Percentiles rank a stretch among this genome's conserved stretches.
Conservation (phyloP, 2,888 invertebrate genomes). For the Acanthosepion esculentum region DNA sequence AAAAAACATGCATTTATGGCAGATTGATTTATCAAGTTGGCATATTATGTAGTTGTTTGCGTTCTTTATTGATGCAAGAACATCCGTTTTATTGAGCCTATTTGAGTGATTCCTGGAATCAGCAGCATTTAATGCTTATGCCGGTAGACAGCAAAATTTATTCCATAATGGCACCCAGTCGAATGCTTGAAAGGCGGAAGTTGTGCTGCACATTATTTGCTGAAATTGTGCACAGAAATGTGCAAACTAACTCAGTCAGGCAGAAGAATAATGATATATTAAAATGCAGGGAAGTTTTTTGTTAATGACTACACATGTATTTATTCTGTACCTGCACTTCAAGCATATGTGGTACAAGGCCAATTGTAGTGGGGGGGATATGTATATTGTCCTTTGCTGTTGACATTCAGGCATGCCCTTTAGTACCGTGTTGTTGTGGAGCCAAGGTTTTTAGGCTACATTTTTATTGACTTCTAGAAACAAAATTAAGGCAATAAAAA, state of each 20-base stretch:
- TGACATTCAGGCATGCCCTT: neutral
- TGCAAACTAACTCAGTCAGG: neutral
- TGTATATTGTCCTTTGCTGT: neutral
- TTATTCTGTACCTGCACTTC: too few species aligned
- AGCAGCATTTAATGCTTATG: neutral
- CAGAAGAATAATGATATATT: neutral
- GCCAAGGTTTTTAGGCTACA: too few species aligned
- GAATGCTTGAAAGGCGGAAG: neutral
- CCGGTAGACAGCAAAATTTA: neutral
- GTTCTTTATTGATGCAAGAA: neutral
- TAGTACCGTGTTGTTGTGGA: too few species aligned
- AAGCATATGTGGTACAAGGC: neutral
- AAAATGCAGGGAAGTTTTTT: neutral
- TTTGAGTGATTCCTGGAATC: conserved; percentile 13
- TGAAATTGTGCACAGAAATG: neutral
- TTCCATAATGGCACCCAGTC: neutral
- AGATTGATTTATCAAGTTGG: neutral
- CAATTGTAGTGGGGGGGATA: neutral
- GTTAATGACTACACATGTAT: too few species aligned
- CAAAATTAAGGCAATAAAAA: too few species aligned
- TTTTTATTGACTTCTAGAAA: too few species aligned
- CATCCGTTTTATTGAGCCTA: neutral
- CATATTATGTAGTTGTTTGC: neutral
- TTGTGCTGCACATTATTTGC: neutral
- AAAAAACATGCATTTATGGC: too few species aligned